Evolutionary conservation across 2,888 invertebrate species (phyloP), one percentile per base, ranked within the genome.

Genomic region (Exephanes ischioxanthus): DNA sequence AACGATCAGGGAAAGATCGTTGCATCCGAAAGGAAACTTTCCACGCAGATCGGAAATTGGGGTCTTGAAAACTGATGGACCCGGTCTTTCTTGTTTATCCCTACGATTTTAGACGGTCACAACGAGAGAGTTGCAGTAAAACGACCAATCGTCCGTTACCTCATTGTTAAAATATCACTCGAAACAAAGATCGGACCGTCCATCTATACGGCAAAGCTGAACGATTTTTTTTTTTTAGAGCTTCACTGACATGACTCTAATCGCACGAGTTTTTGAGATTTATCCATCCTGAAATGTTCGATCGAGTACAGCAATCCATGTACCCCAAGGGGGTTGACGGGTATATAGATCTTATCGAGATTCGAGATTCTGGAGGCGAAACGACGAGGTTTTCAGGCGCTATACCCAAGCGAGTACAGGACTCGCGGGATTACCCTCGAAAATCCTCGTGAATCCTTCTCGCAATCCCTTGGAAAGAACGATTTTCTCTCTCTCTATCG

Each of bases 391-490:
- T 30, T 75, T 55, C 26, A 48, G 30, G 19, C 55, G 37, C 37
- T 58, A 11, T 33, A 9, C 41, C 41, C 80, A 58, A 53, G 30
- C 30, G 80, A 78, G 61, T 78, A 37, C 79, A 67, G 68, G 61
- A 30, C 55, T 80, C 68, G 63, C 22, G 79, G 84, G 71, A 82
- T 85, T 83, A 78, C 85, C 79, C 53, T 53, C 71, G 66, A 83
- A 85, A 80, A 82, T 86, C 86, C 82, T 58, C 71, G 68, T 76
- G 80, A 73, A 82, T 80, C 84, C 82, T 68, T 67, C 66, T 26
- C 68, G 72, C 61, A 79, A 86, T 80, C 75, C 78, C 73, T 67
- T 51, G 78, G 68, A 67, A 82, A 72, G 80, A 85, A 80, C 82
- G 72, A 83, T 82, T 79, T 58, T 71, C 71, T 33, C 41, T 68